These are phyloP conservation scores for Chaetodon auriga DNA, from an alignment of 2,113 vertebrate genomes.

Conservation along the genomic window DNA sequence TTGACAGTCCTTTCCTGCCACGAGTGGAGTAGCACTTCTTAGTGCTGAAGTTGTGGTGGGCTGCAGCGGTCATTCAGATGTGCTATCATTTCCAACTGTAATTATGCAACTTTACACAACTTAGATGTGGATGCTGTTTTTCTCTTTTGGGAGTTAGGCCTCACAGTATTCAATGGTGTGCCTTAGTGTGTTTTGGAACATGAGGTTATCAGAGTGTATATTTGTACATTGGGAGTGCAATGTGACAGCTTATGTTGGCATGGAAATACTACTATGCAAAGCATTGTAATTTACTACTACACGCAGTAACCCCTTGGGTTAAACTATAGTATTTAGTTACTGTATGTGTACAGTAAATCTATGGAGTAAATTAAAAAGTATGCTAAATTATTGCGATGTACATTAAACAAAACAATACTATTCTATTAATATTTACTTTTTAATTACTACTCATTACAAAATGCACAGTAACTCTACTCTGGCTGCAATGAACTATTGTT, in stretches of 20 bases:
- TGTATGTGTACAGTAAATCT: neutral
- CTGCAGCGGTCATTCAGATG: constrained; percentile 38
- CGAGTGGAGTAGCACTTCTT: constrained; percentile 20
- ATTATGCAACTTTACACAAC: constrained; percentile 12
- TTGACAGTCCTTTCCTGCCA: constrained; percentile 43
- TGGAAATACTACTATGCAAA: neutral
- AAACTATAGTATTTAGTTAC: neutral
- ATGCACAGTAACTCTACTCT: neutral
- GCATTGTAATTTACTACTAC: neutral
- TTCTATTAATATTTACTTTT: neutral
- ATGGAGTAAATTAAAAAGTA: neutral
- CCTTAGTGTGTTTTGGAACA: neutral
- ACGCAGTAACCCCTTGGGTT: neutral
- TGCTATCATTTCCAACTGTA: constrained; percentile 14
- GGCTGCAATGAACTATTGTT: neutral
- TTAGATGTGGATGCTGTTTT: constrained; percentile 3
- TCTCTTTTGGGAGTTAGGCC: constrained; percentile 1
- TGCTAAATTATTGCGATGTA: too few species aligned
- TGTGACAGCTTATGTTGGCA: neutral
- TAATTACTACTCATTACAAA: too few species aligned
- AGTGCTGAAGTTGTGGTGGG: constrained; percentile 39
- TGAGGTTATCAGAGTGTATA: neutral
- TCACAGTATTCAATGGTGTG: neutral
- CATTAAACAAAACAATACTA: neutral
- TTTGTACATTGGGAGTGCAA: neutral